Base-by-base conservation (phyloP, 1,140 invertebrate genomes). In the Artemia franciscana region DNA sequence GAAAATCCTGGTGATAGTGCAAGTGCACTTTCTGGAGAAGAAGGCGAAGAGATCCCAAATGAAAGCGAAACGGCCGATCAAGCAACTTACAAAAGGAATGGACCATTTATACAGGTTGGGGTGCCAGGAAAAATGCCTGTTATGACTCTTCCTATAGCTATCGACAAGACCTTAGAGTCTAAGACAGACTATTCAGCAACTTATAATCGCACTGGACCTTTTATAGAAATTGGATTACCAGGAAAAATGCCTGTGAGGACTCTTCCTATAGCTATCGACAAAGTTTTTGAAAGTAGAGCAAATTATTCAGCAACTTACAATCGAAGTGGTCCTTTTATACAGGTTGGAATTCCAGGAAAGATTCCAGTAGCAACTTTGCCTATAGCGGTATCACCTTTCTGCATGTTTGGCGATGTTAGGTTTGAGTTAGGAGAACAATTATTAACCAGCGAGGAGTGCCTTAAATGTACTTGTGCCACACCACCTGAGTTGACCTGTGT, bases 401-500 rank as follows among this genome's bases (percentile, higher is more conserved):
- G 62, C 58, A 18, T 9, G 7, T 63, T 63, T 26, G 62, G 62
- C 25, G 58, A 59, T 15, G 0, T 63, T 4, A 63, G 56, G 7
- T 4, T 63, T 18, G 23, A 59, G 28, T 4, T 63, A 5, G 57
- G 62, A 3, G 62, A 63, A 21, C 57, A 26, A 5, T 24, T 63
- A 15, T 12, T 12, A 21, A 57, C 24, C 12, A 58, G 51, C 3
- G 56, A 58, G 18, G 57, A 58, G 0, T 63, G 62, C 58, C 56
- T 26, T 12, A 26, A 58, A n/a, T 63, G 62, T 5, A 7, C 25
- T 27, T 63, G 62, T 26, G 21, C 56, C 12, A 63, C 62, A 25
- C 62, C 62, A n/a, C 62, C 62, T 18, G 62, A 58, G 28, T 24
- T 63, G 15, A 58, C 57, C 3, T 63, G 62, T 26, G 23, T 58